Conservation (phyloP, 2,888 invertebrate species). For the Mechanitis messenoides region DNA sequence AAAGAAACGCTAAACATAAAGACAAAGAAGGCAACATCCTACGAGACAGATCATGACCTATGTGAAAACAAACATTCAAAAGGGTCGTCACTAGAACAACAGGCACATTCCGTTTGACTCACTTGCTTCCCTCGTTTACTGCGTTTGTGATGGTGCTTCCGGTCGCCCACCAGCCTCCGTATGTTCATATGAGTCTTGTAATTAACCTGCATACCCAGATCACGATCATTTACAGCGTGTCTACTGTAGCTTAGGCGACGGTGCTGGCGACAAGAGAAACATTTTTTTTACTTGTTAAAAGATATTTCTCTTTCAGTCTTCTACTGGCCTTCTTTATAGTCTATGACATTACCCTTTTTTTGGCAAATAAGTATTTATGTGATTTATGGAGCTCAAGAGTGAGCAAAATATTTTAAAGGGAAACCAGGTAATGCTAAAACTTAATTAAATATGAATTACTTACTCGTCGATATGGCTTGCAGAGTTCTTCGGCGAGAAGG, state of each 20-base stretch:
- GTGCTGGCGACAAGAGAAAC: conserved; percentile 77
- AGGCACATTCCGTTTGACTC: conserved; percentile 28
- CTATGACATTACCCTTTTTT: background rate
- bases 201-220: conserved; percentile 90
- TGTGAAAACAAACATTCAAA: background rate
- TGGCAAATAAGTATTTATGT: too few species aligned
- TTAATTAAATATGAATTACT: conserved; percentile 41
- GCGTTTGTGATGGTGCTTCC: conserved; percentile 88
- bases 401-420: background rate
- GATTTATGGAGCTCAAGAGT: too few species aligned
- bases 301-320: conserved; percentile 5
- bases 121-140: conserved; percentile 91
- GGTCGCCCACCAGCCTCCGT: conserved; percentile 89
- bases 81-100: background rate
- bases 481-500: conserved; percentile 90
- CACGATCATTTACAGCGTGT: conserved; percentile 92
- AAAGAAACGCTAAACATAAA: too few species aligned
- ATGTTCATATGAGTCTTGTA: conserved; percentile 95
- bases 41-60: background rate
- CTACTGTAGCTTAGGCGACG: conserved; percentile 93
- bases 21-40: too few species aligned
- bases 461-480: conserved; percentile 91
- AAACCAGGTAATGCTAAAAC: background rate
- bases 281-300: background rate
- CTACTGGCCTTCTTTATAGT: background rate